Evolutionary conservation across 1,140 invertebrate species (phyloP), one percentile per base, ranked within the genome.

Genomic region (Linepithema humile): DNA sequence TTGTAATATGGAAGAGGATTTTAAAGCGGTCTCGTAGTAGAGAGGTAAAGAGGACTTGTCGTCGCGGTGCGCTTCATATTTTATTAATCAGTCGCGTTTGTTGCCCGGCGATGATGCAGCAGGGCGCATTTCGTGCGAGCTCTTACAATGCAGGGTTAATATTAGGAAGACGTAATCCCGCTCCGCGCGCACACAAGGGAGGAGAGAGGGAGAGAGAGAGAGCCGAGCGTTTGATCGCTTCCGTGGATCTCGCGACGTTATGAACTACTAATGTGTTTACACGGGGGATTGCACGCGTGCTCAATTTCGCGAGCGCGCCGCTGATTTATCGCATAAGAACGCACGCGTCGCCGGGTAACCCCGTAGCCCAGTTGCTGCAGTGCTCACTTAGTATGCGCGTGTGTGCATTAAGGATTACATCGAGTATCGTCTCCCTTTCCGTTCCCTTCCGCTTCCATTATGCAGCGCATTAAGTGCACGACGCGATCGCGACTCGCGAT

Each of bases 341-440:
- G 62, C 64, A 80, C 64, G 75, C 75, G 75, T 80, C 62, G 48
- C 48, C 75, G 23, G 10, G 50, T 55, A 80, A 80, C 75, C 75
- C 48, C 75, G 35, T 55, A 80, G 64, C 75, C 62, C 75, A 70
- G 38, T 80, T 70, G 43, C n/a, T 12, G 75, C 32, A 35, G 20
- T 53, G 73, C 65, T 70, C 20, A 9, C 32, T 29, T 77, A 50
- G 50, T 69, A 57, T 55, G 75, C 64, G 29, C 26, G 48, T 74
- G 82, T 86, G 83, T 86, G 85, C 88, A 90, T 73, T 89, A 89
- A 89, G 89, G 90, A 91, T 90, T 91, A 89, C 90, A 90, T 70
- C 88, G 78, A 72, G 75, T 85, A 64, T 53, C 69, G 75, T 80
- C 35, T 29, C 48, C 35, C 45, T 38, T 53, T 29, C 45, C 45